Percentiles rank a stretch among this genome's conserved stretches.
phyloP scores from a whole-genome alignment of 30 jellyfish, hydroid and myxozoan genomes.

The Morbakka virulenta region DNA sequence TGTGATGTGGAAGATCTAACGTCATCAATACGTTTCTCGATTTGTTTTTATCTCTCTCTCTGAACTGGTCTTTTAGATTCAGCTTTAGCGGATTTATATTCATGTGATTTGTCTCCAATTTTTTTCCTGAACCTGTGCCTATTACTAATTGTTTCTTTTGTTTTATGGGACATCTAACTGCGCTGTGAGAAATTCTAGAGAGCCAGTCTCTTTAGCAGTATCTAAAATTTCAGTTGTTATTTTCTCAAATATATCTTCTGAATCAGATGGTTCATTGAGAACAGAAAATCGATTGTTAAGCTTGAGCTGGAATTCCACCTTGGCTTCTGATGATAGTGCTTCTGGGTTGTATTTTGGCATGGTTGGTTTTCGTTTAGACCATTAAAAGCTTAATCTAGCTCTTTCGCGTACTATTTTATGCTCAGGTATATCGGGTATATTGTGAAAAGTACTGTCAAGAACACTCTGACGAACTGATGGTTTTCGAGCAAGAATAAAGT shows the following conservation, averaged over 20 bases:
- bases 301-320: not conserved
- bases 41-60: constrained; percentile 1
- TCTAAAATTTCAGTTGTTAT: not conserved
- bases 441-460: not conserved
- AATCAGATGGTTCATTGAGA: not conserved
- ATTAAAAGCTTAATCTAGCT: constrained; percentile 6
- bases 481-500: constrained; percentile 14
- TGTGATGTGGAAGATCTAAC: constrained; percentile 21
- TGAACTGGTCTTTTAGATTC: constrained; percentile 2
- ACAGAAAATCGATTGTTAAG: not conserved
- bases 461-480: not conserved
- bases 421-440: constrained; percentile 5
- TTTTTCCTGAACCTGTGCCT: constrained; percentile 1
- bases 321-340: not conserved
- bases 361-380: not conserved
- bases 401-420: not conserved
- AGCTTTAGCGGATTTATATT: constrained; percentile 11
- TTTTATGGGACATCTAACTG: not conserved
- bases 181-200: not conserved
- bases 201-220: not conserved
- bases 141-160: not conserved
- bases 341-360: not conserved
- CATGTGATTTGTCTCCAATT: not conserved
- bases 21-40: not conserved
- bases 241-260: not conserved